These are phyloP conservation scores for Dromaius novaehollandiae DNA, from an alignment of 2,113 vertebrate genomes.

Conservation along the genomic window DNA sequence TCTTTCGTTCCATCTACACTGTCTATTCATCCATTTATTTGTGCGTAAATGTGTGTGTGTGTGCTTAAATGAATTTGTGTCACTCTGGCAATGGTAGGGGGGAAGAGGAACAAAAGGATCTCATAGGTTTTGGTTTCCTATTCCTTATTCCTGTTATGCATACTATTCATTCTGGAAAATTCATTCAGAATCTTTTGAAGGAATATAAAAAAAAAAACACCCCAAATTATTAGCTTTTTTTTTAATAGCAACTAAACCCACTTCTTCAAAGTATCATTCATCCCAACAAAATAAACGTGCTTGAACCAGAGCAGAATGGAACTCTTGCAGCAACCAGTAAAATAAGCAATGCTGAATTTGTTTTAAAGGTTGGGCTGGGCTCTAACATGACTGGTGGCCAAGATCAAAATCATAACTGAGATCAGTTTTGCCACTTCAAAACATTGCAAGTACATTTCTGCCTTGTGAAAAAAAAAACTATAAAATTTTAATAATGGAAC, in stretches of 20 bases:
- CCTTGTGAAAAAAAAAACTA: not conserved
- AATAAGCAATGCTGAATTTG: not conserved
- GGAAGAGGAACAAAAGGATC: not conserved
- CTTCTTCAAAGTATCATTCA: not conserved
- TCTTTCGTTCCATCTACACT: constrained; percentile 36
- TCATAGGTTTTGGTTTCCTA: not conserved
- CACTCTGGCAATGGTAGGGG: not conserved
- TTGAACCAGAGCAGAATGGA: not conserved
- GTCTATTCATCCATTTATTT: constrained; percentile 60
- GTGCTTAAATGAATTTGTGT: constrained; percentile 44
- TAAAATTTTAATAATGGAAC: not conserved
- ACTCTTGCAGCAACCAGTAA: not conserved
- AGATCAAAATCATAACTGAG: constrained; percentile 39
- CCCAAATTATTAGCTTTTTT: not conserved
- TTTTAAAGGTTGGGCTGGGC: constrained; percentile 13
- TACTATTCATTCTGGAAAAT: not conserved
- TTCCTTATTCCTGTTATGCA: not conserved
- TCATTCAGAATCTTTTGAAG: not conserved
- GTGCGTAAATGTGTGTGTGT: constrained; percentile 46
- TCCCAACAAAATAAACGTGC: constrained; percentile 8
- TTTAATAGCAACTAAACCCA: not conserved
- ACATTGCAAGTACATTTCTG: not conserved
- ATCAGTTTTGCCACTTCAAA: constrained; percentile 19
- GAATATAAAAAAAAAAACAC: not conserved
- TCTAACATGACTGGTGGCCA: constrained; percentile 7